A percentile compares a stretch with the other conserved stretches of the same genome.
Evolutionary conservation across 2,113 vertebrate genomes (phyloP).

Genomic region (Colistium nudipinnis): DNA sequence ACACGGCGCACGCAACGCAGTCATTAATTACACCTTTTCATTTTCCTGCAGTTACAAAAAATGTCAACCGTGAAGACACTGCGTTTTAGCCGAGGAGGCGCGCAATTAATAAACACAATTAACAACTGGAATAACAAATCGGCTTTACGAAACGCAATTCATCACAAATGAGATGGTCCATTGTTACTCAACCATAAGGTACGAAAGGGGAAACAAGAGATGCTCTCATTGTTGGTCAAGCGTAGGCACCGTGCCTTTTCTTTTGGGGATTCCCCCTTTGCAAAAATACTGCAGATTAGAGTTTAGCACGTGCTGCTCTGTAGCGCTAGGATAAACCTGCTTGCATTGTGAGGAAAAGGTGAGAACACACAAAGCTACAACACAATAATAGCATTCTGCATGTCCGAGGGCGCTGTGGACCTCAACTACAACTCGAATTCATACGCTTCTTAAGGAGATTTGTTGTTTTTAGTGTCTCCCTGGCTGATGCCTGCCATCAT

Average conservation of each 20-base stretch:
- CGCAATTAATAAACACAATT: neutral
- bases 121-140: neutral
- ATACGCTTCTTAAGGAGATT: neutral
- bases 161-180: neutral
- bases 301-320: neutral
- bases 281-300: neutral
- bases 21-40: neutral
- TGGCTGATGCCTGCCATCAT: too few relatives aligned
- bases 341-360: neutral
- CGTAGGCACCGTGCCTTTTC: neutral
- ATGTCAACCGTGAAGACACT: neutral
- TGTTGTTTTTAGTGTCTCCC: neutral
- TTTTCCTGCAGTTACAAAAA: neutral
- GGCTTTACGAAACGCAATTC: neutral
- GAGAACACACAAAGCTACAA: neutral
- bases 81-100: neutral
- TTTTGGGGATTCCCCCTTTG: neutral
- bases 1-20: neutral
- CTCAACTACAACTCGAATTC: neutral
- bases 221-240: neutral
- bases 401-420: neutral
- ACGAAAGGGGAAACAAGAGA: neutral
- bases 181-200: neutral
- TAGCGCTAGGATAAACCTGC: neutral
- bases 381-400: neutral